phyloP scores from a whole-genome alignment of 1,140 invertebrate species.

The Alviniconcha marisindica region DNA sequence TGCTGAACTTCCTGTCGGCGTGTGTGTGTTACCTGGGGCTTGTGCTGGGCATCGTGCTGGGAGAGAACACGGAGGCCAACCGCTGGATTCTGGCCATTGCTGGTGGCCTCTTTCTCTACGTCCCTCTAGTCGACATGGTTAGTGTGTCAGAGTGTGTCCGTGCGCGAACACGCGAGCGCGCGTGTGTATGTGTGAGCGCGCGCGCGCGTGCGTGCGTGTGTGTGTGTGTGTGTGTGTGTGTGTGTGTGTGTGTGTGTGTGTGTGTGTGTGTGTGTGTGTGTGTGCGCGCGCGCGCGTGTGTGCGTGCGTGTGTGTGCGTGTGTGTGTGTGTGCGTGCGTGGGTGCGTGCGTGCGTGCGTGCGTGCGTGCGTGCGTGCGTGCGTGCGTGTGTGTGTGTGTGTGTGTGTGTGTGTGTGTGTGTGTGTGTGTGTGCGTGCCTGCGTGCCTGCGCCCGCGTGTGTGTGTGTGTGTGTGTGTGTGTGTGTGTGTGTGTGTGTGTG shows the following conservation, averaged over 20 bases:
- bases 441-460: too few relatives aligned
- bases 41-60: slow-evolving; percentile 78
- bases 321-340: slow-evolving; percentile 14
- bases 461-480: too few relatives aligned
- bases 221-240: slow-evolving; percentile 20
- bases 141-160: slow-evolving; percentile 45
- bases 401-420: too few relatives aligned
- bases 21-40: slow-evolving; percentile 82
- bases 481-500: too few relatives aligned
- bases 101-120: slow-evolving; percentile 82
- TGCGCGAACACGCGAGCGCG: background rate
- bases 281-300: too few relatives aligned
- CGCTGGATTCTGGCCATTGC: slow-evolving; percentile 81
- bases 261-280: background rate
- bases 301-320: background rate
- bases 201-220: background rate
- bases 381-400: too few relatives aligned
- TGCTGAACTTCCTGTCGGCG: slow-evolving; percentile 83
- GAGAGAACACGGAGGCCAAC: slow-evolving; percentile 73
- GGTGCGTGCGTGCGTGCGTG: background rate
- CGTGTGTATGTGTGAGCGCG: background rate
- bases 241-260: slow-evolving; percentile 15
- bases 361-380: too few relatives aligned
- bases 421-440: too few relatives aligned
- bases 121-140: slow-evolving; percentile 82